Evolutionary conservation across 2,797 vertebrate genomes (phyloP).

Genomic region (Rallus crepitans): DNA sequence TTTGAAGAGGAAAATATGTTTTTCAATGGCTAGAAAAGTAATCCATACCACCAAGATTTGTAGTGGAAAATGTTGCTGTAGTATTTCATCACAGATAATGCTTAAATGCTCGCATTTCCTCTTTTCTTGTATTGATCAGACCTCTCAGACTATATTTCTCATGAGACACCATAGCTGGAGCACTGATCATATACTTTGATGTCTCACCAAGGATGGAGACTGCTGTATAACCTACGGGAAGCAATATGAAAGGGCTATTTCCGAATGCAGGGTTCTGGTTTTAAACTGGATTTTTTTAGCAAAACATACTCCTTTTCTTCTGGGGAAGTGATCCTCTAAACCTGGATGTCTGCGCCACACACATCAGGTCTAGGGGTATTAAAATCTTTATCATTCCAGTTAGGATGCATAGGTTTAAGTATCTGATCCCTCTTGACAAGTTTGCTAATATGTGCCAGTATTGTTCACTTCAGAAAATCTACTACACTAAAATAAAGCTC

Average conservation of each 20-base stretch:
- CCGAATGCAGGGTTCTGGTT: neutral
- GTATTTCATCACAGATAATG: neutral
- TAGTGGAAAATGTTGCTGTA: neutral
- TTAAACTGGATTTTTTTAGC: neutral
- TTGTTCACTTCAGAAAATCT: neutral
- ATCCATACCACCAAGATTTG: neutral
- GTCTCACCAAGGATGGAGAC: neutral
- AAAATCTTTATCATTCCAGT: neutral
- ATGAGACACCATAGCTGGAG: neutral
- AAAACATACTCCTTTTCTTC: neutral
- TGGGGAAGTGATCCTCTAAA: neutral
- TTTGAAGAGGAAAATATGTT: neutral
- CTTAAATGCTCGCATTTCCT: neutral
- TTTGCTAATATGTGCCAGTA: neutral
- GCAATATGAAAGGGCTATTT: neutral
- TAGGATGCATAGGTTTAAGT: neutral
- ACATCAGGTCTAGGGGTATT: neutral
- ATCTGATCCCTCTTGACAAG: neutral
- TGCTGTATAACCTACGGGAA: neutral
- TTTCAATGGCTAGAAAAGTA: neutral
- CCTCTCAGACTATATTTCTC: neutral
- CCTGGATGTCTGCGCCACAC: neutral
- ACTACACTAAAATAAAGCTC: neutral
- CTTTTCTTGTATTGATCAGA: neutral
- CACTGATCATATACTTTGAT: neutral